phyloP scores from a whole-genome alignment of 2,113 vertebrate species.

The Candoia aspera region DNA sequence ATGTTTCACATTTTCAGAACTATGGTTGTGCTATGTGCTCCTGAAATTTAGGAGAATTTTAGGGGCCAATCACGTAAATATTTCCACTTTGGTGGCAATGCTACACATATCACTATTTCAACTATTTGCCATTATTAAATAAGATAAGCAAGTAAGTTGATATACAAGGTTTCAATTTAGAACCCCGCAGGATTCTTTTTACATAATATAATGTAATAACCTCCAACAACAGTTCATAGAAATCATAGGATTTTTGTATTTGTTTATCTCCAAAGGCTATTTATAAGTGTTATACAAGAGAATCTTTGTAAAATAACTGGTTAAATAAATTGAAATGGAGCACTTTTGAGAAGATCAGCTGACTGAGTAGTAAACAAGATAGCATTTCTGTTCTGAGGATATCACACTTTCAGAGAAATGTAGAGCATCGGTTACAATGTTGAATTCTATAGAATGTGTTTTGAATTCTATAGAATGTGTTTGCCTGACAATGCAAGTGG shows the following conservation, averaged over 20 bases:
- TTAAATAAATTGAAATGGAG: neutral
- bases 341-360: neutral
- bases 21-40: neutral
- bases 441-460: no score
- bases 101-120: neutral
- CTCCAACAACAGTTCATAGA: neutral
- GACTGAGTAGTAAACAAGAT: neutral
- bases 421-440: neutral
- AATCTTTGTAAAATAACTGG: conserved; percentile 1
- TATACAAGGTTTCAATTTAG: neutral
- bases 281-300: neutral
- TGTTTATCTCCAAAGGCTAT: neutral
- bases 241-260: neutral
- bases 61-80: neutral
- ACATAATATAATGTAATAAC: neutral
- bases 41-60: neutral
- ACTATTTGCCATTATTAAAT: neutral
- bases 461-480: neutral
- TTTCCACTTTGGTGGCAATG: no score
- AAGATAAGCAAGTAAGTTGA: neutral
- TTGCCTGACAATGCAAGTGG: neutral
- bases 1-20: neutral
- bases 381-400: neutral
- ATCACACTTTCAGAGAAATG: neutral
- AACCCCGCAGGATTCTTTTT: neutral